Base-by-base conservation (phyloP, 2,888 invertebrate genomes). In the Dastarcus helophoroides region DNA sequence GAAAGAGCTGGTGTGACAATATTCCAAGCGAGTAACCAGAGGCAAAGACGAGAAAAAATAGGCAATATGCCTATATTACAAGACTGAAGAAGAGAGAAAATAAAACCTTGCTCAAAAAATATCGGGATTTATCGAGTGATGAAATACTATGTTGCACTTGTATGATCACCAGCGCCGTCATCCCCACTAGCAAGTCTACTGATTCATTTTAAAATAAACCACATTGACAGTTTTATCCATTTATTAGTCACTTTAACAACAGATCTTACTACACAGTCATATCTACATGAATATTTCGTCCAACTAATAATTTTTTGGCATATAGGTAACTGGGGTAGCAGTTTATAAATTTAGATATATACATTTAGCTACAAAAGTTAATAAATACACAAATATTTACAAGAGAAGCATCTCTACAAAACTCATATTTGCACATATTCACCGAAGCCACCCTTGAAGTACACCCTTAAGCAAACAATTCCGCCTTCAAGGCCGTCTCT, bases 201-300 rank as follows among this genome's bases (percentile, higher is more conserved):
- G n/a, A n/a, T n/a, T n/a, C n/a, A n/a, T n/a, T n/a, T n/a, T n/a
- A n/a, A n/a, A n/a, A n/a, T n/a, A n/a, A n/a, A n/a, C n/a, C n/a
- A n/a, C n/a, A n/a, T n/a, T n/a, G n/a, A n/a, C n/a, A n/a, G n/a
- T n/a, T n/a, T n/a, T n/a, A n/a, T n/a, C n/a, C n/a, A n/a, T n/a
- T n/a, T n/a, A n/a, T n/a, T n/a, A n/a, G n/a, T 58, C 53, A 55
- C 54, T 46, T 52, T 56, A 57, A 59, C 58, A 58, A 57, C 54
- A 49, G 54, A 38, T 39, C 50, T 52, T 51, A 55, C 58, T 59
- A 60, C 58, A 60, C 58, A 59, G 54, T 54, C 54, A 56, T 49
- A 54, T 53, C n/a, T n/a, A 56, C 44, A 43, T 40, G 44, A 35
- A 39, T 44, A 46, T 47, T 38, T n/a, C n/a, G n/a, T n/a, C n/a